Conservation (phyloP, 1,140 invertebrate species). For the Druon quercuslanigerum region DNA sequence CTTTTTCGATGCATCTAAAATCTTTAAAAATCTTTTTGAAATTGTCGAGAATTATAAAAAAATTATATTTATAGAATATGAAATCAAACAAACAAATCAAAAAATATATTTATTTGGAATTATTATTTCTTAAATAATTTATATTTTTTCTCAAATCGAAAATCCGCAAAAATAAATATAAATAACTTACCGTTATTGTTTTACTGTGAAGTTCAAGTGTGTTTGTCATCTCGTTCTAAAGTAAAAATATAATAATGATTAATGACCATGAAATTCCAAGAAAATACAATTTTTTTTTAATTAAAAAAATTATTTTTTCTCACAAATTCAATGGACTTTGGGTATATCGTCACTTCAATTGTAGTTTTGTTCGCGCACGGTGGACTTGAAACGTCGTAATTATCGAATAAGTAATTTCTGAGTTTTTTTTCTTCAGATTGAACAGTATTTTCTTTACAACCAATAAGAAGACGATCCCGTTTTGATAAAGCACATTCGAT, state of each 20-base stretch:
- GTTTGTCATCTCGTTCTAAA: slow-evolving; percentile 41
- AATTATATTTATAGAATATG: too few relatives aligned
- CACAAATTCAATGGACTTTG: slow-evolving; percentile 42
- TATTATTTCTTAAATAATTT: too few relatives aligned
- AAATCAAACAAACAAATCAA: too few relatives aligned
- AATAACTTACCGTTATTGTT: slow-evolving; percentile 53
- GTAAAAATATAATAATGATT: slow-evolving; percentile 3
- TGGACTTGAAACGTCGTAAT: neutral
- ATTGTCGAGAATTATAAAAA: too few relatives aligned
- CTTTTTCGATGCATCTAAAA: too few relatives aligned
- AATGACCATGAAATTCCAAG: neutral
- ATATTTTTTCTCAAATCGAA: too few relatives aligned
- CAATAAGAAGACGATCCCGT: neutral
- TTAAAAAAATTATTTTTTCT: neutral
- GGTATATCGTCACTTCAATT: slow-evolving; percentile 30
- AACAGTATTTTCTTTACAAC: neutral
- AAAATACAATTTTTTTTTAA: neutral
- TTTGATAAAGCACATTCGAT: neutral
- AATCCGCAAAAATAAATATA: too few relatives aligned
- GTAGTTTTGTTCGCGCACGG: slow-evolving; percentile 17
- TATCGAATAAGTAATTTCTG: neutral
- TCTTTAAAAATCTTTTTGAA: too few relatives aligned
- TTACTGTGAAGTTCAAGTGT: slow-evolving; percentile 42
- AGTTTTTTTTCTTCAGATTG: neutral
- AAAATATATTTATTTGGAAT: too few relatives aligned